Conservation (phyloP, 2,888 invertebrate species). For the Blastobasis lacticolella region DNA sequence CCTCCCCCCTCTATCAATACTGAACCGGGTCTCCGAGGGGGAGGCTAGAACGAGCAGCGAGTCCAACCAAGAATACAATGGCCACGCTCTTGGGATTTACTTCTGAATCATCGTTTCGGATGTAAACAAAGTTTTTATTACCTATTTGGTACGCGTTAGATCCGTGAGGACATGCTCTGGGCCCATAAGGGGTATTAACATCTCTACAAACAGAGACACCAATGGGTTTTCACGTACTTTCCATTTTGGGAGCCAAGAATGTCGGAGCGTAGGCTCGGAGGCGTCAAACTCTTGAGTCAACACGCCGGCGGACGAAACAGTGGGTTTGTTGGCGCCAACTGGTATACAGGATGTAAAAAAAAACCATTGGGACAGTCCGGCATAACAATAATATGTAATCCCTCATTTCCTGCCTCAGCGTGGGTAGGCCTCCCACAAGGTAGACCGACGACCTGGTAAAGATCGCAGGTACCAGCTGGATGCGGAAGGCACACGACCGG, state of each 20-base stretch:
- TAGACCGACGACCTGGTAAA: too few relatives aligned
- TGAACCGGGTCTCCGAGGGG: background rate
- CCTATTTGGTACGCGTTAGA: conserved; percentile 31
- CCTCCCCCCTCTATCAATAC: too few relatives aligned
- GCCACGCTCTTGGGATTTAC: conserved; percentile 42
- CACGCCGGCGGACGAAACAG: too few relatives aligned
- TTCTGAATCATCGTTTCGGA: conserved; percentile 52
- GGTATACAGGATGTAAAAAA: too few relatives aligned
- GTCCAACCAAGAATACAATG: conserved; percentile 29
- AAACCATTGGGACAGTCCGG: too few relatives aligned
- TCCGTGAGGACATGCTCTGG: conserved; percentile 32
- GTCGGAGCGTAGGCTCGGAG: background rate
- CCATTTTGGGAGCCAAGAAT: background rate
- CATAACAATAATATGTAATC: too few relatives aligned
- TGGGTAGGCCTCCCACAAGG: too few relatives aligned
- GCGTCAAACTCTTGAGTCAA: too few relatives aligned
- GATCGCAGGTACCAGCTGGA: too few relatives aligned
- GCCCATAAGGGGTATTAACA: background rate
- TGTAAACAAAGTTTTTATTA: conserved; percentile 54
- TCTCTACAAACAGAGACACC: background rate
- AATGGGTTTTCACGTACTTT: conserved; percentile 1
- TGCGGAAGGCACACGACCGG: too few relatives aligned
- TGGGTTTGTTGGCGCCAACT: too few relatives aligned
- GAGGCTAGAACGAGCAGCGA: conserved; percentile 24
- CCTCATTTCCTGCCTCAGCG: too few relatives aligned